Percentiles rank a stretch among this genome's conserved stretches.
Conservation (phyloP, 2,113 vertebrate genomes). For the Sylvia atricapilla region DNA sequence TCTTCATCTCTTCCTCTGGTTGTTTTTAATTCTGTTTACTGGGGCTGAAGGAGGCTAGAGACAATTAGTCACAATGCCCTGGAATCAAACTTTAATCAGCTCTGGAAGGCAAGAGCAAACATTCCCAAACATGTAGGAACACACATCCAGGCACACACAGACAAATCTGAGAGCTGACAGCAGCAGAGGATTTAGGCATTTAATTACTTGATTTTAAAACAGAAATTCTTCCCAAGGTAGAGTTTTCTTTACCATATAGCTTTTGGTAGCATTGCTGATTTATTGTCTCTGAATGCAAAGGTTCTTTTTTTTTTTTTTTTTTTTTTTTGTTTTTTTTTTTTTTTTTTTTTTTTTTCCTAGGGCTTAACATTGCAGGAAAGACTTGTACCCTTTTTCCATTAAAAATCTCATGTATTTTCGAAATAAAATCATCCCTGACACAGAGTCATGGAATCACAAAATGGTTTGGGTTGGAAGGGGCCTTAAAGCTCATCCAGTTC, state of each 20-base stretch:
- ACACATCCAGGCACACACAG: neutral
- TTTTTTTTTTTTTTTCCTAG: too few relatives aligned
- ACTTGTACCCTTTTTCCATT: neutral
- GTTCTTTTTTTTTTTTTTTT: too few relatives aligned
- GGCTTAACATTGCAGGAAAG: neutral
- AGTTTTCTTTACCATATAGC: neutral
- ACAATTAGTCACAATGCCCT: constrained; percentile 48
- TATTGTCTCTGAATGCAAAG: neutral
- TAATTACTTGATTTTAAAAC: neutral
- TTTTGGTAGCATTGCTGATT: neutral
- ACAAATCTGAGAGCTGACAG: neutral
- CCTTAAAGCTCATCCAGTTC: neutral
- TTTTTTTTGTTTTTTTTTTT: too few relatives aligned
- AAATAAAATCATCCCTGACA: neutral
- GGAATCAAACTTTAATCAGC: constrained; percentile 53
- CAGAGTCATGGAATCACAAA: neutral
- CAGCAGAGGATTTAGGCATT: neutral
- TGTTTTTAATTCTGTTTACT: constrained; percentile 62
- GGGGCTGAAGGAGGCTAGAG: constrained; percentile 46
- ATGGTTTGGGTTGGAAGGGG: neutral
- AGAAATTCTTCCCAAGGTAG: neutral
- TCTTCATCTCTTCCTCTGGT: constrained; percentile 51
- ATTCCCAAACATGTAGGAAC: neutral
- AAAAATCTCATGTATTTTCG: neutral
- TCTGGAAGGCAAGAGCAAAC: constrained; percentile 34